Conservation (phyloP, 2,113 vertebrate species). For the Eclectus roratus region DNA sequence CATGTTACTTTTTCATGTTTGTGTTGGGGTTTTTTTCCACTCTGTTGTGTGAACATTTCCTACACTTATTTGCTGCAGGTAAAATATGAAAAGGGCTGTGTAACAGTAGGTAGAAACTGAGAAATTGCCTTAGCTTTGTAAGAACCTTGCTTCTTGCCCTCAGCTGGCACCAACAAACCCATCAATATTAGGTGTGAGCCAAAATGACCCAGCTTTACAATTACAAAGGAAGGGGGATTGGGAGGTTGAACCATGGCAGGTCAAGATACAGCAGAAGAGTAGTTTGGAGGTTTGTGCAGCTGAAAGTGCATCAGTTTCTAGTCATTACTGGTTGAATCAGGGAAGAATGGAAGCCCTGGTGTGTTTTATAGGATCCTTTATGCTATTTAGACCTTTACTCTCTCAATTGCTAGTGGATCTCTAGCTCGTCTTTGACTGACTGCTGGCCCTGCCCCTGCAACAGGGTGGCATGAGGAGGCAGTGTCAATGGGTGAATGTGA, state of each 20-base stretch:
- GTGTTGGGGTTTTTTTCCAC: background rate
- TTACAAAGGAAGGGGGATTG: background rate
- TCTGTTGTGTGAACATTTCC: background rate
- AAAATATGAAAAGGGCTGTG: background rate
- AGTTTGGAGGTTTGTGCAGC: background rate
- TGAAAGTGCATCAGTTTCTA: background rate
- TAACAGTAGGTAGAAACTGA: background rate
- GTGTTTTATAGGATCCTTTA: background rate
- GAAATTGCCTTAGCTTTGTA: background rate
- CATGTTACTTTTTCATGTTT: background rate
- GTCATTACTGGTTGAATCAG: background rate
- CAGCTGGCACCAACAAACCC: background rate
- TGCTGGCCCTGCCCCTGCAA: background rate
- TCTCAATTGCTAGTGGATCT: background rate
- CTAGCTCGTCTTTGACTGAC: background rate
- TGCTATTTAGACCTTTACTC: background rate
- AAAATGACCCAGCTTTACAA: background rate
- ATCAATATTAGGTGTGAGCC: background rate
- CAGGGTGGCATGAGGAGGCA: background rate
- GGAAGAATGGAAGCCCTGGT: background rate
- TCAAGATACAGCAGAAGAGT: background rate
- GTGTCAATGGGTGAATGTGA: rapidly evolving
- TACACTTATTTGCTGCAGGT: background rate
- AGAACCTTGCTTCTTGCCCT: background rate
- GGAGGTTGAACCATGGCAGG: background rate